These are phyloP conservation scores for Candidula unifasciata DNA, from an alignment of 2,888 invertebrate genomes.

Conservation along the genomic window DNA sequence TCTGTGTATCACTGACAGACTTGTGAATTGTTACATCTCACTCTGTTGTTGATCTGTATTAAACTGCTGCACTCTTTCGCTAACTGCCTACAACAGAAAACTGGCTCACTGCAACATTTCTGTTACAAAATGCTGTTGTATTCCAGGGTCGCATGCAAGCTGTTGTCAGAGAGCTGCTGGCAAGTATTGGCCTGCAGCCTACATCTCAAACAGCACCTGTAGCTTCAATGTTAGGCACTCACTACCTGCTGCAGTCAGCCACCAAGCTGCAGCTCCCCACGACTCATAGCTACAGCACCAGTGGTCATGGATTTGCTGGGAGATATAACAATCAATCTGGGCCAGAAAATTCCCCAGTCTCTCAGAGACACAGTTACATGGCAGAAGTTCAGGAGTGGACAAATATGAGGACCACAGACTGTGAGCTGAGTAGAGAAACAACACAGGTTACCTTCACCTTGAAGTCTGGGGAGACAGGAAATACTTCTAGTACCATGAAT, in stretches of 20 bases:
- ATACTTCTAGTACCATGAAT: conserved; percentile 52
- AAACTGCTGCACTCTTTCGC: too few species aligned
- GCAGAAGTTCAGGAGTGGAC: background rate
- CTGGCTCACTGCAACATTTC: too few species aligned
- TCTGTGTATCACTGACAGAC: too few species aligned
- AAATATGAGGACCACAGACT: background rate
- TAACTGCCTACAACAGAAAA: too few species aligned
- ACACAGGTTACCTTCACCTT: conserved; percentile 41
- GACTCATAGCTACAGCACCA: background rate
- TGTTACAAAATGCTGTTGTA: too few species aligned
- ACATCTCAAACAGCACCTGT: background rate
- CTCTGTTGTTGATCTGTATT: too few species aligned
- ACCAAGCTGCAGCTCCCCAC: background rate
- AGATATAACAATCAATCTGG: background rate
- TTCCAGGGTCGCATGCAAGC: too few species aligned
- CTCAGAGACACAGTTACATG: background rate
- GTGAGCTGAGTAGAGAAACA: conserved; percentile 5
- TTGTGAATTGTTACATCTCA: too few species aligned
- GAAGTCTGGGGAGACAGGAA: conserved; percentile 53
- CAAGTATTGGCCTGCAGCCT: too few species aligned
- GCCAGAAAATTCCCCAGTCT: background rate
- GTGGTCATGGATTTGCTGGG: background rate
- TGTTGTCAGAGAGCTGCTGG: too few species aligned
- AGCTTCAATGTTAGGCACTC: background rate
- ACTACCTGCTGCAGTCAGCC: background rate